These are phyloP conservation scores for Urechis unicinctus DNA, from an alignment of 2,888 invertebrate genomes.

Conservation along the genomic window DNA sequence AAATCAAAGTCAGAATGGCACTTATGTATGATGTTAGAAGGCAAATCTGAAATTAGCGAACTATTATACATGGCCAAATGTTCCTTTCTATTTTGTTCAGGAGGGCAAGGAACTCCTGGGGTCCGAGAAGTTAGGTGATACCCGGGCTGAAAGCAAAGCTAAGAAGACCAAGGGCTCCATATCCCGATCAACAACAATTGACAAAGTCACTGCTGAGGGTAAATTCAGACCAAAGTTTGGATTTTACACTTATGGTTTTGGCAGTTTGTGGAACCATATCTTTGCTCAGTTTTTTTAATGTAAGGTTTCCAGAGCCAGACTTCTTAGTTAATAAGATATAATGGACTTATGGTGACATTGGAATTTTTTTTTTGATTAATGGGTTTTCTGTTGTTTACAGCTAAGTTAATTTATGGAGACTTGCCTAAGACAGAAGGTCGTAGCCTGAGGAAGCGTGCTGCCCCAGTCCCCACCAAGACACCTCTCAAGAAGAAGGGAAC, in stretches of 20 bases:
- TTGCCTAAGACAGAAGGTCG: constrained; percentile 13
- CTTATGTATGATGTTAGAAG: no score
- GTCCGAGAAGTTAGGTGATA: constrained; percentile 40
- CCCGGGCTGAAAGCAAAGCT: constrained; percentile 32
- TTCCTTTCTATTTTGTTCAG: constrained; percentile 20
- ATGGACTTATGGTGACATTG: no score
- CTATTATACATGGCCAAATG: not conserved
- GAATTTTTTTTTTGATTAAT: no score
- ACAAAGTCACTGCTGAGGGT: not conserved
- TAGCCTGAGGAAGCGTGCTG: constrained; percentile 5
- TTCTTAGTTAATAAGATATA: no score
- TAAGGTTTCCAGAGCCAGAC: no score
- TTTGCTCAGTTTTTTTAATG: no score
- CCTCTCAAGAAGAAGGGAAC: constrained; percentile 39
- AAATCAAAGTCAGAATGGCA: no score
- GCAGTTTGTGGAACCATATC: not conserved
- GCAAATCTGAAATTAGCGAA: not conserved
- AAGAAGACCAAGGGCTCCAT: constrained; percentile 10
- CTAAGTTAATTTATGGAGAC: constrained; percentile 12
- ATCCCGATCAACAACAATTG: not conserved
- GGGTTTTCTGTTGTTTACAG: no score
- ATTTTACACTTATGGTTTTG: no score
- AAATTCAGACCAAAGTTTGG: no score
- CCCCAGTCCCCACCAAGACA: constrained; percentile 4
- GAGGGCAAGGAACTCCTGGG: constrained; percentile 36